A percentile compares a stretch with the other conserved stretches of the same genome.
Conservation (phyloP, 2,113 vertebrate genomes). For the Scytalopus superciliaris region DNA sequence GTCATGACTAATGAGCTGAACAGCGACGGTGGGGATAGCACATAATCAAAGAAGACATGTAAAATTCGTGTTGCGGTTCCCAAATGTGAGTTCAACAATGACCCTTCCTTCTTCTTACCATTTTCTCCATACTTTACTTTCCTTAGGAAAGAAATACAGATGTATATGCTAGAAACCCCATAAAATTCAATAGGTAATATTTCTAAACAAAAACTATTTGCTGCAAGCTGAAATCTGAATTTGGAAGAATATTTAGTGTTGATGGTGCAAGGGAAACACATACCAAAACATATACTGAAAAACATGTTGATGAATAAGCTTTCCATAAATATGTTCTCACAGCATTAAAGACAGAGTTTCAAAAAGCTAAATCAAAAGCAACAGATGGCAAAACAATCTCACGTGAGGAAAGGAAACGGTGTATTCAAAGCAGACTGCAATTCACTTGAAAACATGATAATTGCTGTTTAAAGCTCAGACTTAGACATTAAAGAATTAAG, state of each 20-base stretch:
- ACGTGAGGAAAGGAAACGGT: not conserved
- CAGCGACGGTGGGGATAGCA: not conserved
- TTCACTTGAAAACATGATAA: not conserved
- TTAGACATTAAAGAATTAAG: not conserved
- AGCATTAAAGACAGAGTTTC: not conserved
- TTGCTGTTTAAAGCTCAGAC: not conserved
- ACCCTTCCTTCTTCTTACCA: not conserved
- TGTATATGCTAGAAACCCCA: not conserved
- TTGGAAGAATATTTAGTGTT: not conserved
- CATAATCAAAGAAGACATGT: not conserved
- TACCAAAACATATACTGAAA: not conserved
- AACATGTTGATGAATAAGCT: not conserved
- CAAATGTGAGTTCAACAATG: not conserved
- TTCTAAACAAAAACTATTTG: not conserved
- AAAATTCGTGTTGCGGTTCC: not conserved
- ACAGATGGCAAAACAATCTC: constrained; percentile 39
- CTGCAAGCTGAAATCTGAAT: not conserved
- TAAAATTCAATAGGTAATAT: not conserved
- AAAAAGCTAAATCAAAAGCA: constrained; percentile 31
- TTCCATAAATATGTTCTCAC: constrained; percentile 9
- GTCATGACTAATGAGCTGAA: not conserved
- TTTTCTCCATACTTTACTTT: not conserved
- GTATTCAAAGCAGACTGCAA: not conserved
- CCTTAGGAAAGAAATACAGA: not conserved
- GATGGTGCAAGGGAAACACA: not conserved